Evolutionary conservation across 1,140 invertebrate species (phyloP), one percentile per base, ranked within the genome.

Genomic region (Meloidogyne floridensis): DNA sequence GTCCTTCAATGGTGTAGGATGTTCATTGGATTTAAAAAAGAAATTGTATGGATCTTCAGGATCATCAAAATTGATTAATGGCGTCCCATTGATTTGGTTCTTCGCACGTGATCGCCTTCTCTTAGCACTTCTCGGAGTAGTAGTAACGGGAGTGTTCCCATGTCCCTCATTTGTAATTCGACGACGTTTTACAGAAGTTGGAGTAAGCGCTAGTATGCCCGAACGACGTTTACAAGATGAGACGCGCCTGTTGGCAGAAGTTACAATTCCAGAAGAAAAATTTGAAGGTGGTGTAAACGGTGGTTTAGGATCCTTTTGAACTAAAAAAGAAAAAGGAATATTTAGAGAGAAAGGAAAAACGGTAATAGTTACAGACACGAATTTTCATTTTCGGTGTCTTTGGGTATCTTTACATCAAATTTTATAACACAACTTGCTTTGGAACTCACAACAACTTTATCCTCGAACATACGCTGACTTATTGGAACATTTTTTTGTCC

Each of bases 1-100:
- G 51, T 87, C 88, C 43, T 81, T 82, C 32, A 89, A 78, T 9
- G 87, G 86, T n/a, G 89, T 84, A 3, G 88, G 88, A 72, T 89
- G 89, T 47, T 81, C 59, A 69, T 90, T 84, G 43, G 81, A 54
- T 54, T 87, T 80, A 1, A 80, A 75, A 47, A 85, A 82, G 32
- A 89, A 78, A 70, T 87, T 84, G 74, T 83, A 89, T 8, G 88
- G 88, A 83, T 89, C 87, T 32, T 82, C 70, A 65, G 59, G 59
- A 6, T 65, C 59, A 65, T 65, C 59, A 4, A 65, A 65, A 65
- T 65, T 15, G n/a, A 65, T 65, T n/a, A 65, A 7, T 2, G 56
- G 56, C 13, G 56, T 3, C n/a, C n/a, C n/a, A 13, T 32, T 32
- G 32, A 32, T 32, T 32, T 32, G 5, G 7, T 65, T 6, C n/a